These are phyloP conservation scores for Malurus elegans DNA, from an alignment of 2,113 vertebrate species.

Conservation along the genomic window DNA sequence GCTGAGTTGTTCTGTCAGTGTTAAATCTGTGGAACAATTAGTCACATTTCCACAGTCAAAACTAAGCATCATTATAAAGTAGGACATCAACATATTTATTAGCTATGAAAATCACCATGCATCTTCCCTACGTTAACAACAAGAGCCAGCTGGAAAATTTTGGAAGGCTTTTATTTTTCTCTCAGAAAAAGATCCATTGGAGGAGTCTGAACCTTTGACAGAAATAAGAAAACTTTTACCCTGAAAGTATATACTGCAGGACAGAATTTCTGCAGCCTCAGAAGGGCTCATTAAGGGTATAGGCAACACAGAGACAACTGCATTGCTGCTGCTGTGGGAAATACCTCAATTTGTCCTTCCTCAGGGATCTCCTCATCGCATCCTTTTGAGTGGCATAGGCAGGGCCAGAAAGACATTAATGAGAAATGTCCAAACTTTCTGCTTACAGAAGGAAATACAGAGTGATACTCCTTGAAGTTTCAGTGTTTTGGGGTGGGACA, in stretches of 20 bases:
- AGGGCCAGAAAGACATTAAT: not conserved
- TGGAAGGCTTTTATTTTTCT: not conserved
- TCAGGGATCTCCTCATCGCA: not conserved
- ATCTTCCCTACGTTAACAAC: not conserved
- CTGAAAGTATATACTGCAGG: not conserved
- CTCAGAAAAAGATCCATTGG: not conserved
- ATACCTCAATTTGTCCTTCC: not conserved
- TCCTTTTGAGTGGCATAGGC: not conserved
- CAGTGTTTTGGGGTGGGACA: not conserved
- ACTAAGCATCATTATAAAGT: not conserved
- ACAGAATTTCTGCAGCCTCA: not conserved
- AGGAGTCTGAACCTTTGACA: not conserved
- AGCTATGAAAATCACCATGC: not conserved
- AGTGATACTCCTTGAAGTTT: not conserved
- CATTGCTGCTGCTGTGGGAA: not conserved
- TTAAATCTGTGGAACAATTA: not conserved
- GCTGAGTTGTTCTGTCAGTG: not conserved
- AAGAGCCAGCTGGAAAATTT: not conserved
- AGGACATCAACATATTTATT: conserved; percentile 17
- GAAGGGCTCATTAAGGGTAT: not conserved
- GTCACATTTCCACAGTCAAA: not conserved
- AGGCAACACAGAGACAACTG: not conserved
- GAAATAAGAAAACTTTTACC: not conserved
- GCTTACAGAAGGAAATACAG: not conserved
- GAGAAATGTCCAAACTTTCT: not conserved